Evolutionary conservation across 2,113 vertebrate species (phyloP), one percentile per base, ranked within the genome.

Genomic region (Hippocampus abdominalis): DNA sequence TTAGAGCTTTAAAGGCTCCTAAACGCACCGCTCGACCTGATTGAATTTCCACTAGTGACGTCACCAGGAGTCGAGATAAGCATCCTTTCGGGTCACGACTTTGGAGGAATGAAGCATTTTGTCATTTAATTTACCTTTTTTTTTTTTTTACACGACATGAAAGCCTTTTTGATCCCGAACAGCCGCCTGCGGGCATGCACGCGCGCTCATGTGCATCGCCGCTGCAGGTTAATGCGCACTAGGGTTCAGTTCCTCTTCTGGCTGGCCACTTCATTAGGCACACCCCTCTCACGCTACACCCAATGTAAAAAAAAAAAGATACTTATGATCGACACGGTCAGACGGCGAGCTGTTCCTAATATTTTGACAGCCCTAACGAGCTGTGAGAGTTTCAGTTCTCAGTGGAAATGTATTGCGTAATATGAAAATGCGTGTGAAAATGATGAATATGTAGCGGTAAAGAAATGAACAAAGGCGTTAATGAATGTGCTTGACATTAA

Each of bases 1-100:
- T 92, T 92, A 91, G 85, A 85, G 84, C 77, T 21, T 11, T 88
- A 90, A 91, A 90, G 84, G 82, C 74, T 87, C 81, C 76, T 89
- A 89, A 91, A 84, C 69, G 78, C 70, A 48, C 36, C 10, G 10
- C 8, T 20, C 29, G 18, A 62, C 16, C 56, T 16, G 25, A 29
- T 59, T 29, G 4, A 16, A 10, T 44, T 46, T 23, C 63, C 27
- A 7, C 5, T 16, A 0, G 40, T 21, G 40, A 25, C 29, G 46
- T 32, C 27, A 6, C 3, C 51, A 1, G 12, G 67, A 18, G 46
- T 49, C 16, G 27, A 59, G 57, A 29, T 59, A 32, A 59, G 16
- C 48, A 49, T 49, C 21, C 3, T 11, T 54, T 9, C 1, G 21
- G 8, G 20, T 53, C 21, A n/a, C 5, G 12, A 21, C 21, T 21